Evolutionary conservation across 2,888 invertebrate genomes (phyloP).

Genomic region (Euphydryas editha): DNA sequence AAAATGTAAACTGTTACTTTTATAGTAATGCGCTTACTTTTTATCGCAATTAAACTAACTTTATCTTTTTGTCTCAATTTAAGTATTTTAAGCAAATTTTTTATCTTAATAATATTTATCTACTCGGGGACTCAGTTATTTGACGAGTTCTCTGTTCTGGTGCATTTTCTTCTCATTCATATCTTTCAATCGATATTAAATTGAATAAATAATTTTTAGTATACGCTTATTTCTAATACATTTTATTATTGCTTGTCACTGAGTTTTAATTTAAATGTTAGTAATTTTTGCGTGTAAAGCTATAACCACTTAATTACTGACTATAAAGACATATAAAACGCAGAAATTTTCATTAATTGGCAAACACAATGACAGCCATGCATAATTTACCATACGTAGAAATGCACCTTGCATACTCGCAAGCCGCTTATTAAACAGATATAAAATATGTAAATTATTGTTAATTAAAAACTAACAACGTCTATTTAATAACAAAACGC

Average conservation of each 20-base stretch:
- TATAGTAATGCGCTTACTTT: no score
- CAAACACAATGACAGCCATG: slow-evolving; percentile 36
- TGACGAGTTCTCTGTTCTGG: no score
- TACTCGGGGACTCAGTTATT: no score
- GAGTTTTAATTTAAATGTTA: slow-evolving; percentile 25
- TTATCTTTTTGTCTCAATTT: no score
- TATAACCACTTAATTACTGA: slow-evolving; percentile 23
- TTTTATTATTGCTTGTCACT: slow-evolving; percentile 6
- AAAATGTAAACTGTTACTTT: no score
- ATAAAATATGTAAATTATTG: slow-evolving; percentile 42
- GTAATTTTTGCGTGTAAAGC: slow-evolving; percentile 14
- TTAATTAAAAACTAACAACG: slow-evolving; percentile 41
- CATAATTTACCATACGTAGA: slow-evolving; percentile 33
- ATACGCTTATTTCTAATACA: slow-evolving; percentile 5
- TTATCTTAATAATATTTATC: no score
- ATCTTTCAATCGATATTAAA: not conserved
- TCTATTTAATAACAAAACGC: slow-evolving; percentile 40
- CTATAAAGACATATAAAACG: slow-evolving; percentile 36
- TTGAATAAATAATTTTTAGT: not conserved
- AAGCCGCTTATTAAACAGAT: slow-evolving; percentile 34
- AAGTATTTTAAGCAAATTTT: no score
- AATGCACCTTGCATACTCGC: slow-evolving; percentile 44
- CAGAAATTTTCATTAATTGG: slow-evolving; percentile 42
- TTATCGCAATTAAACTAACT: no score
- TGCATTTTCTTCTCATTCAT: not conserved